These are phyloP conservation scores for Furcifer pardalis DNA, from an alignment of 2,797 vertebrate genomes.

Conservation along the genomic window DNA sequence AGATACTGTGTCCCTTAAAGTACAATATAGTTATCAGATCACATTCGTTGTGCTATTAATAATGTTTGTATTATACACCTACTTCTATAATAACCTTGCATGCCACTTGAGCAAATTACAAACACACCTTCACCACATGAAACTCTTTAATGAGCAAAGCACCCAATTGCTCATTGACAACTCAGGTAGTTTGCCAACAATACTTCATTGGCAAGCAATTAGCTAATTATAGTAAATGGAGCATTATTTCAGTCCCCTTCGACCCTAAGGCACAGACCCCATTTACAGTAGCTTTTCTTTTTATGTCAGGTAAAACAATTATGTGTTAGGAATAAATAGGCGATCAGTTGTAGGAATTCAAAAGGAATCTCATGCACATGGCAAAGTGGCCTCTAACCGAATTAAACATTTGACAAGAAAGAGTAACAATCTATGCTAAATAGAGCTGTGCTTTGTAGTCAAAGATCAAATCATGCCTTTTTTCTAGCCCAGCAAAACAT, in stretches of 20 bases:
- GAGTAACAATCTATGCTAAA: conserved; percentile 42
- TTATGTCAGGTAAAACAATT: conserved; percentile 14
- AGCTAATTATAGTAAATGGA: not conserved
- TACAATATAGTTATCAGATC: not conserved
- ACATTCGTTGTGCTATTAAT: conserved; percentile 17
- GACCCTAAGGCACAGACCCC: not conserved
- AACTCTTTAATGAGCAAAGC: conserved; percentile 15
- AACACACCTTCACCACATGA: conserved; percentile 24
- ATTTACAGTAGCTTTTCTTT: conserved; percentile 8
- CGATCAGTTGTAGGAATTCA: conserved; percentile 3
- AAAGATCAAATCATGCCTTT: conserved; percentile 11
- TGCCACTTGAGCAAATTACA: conserved; percentile 33
- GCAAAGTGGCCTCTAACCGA: not conserved
- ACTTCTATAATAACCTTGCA: conserved; percentile 9
- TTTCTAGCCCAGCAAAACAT: conserved; percentile 39
- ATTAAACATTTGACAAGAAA: conserved; percentile 2
- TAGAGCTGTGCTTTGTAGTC: conserved; percentile 20
- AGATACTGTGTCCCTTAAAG: not conserved
- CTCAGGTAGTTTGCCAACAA: not conserved
- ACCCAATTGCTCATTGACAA: conserved; percentile 3
- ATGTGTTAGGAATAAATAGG: not conserved
- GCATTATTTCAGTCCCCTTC: conserved; percentile 2
- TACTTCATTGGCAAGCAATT: conserved; percentile 36
- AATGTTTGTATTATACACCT: conserved; percentile 21
- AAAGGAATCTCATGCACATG: conserved; percentile 5